phyloP scores from a whole-genome alignment of 2,113 vertebrate species.

The Panthera leo region DNA sequence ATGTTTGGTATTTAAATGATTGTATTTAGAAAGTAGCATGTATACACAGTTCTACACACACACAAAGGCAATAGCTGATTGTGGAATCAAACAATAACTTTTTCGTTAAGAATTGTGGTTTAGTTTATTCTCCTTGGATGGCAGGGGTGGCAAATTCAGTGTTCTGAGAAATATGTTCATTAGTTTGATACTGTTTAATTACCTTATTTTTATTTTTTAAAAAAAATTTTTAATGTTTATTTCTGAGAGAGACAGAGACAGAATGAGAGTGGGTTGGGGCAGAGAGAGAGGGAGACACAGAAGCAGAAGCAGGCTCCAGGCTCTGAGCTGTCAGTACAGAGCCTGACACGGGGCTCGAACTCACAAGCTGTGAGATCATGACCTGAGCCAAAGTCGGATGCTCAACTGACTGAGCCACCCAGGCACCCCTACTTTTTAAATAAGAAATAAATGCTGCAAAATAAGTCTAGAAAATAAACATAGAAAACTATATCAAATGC shows the following conservation, averaged over 20 bases:
- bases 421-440: background rate
- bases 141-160: background rate
- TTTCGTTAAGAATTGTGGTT: background rate
- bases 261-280: no score
- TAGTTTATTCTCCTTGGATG: conserved; percentile 13
- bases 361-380: no score
- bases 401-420: no score
- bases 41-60: background rate
- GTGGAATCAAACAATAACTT: background rate
- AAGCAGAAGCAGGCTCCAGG: no score
- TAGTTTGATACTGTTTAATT: conserved; percentile 47
- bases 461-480: background rate
- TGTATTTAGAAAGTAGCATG: background rate
- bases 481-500: background rate
- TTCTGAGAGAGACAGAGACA: no score
- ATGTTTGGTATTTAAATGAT: conserved; percentile 22
- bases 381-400: no score
- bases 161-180: conserved; percentile 44
- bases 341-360: no score
- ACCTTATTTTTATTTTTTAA: background rate
- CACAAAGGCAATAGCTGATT: background rate
- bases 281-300: no score
- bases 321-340: no score
- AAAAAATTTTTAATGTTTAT: no score
- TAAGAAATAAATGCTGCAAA: conserved; percentile 15